A percentile compares a stretch with the other conserved stretches of the same genome.
These are phyloP conservation scores for Palythoa grandiflora DNA, from an alignment of 92 coral and sea anemone genomes.

Conservation along the genomic window DNA sequence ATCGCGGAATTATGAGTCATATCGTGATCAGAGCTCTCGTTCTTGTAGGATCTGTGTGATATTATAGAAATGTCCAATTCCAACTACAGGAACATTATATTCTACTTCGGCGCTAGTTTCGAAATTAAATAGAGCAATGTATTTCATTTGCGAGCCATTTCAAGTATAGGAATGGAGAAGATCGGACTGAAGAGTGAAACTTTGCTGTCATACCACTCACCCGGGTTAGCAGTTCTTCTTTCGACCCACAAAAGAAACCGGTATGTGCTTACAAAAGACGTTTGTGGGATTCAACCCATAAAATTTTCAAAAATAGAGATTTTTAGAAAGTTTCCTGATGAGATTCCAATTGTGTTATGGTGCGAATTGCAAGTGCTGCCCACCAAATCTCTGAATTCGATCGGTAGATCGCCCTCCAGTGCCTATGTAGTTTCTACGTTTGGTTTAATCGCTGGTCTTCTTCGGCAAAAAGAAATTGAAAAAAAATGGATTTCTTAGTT, in stretches of 20 bases:
- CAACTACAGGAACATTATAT: neutral
- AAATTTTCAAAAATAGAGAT: constrained; percentile 38
- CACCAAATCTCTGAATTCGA: constrained; percentile 42
- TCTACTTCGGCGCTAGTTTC: neutral
- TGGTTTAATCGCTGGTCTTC: constrained; percentile 51
- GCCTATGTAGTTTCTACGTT: constrained; percentile 41
- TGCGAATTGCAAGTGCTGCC: constrained; percentile 21
- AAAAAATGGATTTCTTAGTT: constrained; percentile 30
- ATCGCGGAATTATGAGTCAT: too few species aligned
- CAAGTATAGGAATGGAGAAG: constrained; percentile 49
- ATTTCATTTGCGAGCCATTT: constrained; percentile 39
- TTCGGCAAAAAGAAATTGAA: constrained; percentile 38
- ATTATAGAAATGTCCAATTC: neutral
- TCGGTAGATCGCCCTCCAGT: constrained; percentile 42
- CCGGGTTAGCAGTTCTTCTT: constrained; percentile 24
- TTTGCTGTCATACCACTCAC: constrained; percentile 41
- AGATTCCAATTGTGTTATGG: constrained; percentile 35
- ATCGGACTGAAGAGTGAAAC: constrained; percentile 33
- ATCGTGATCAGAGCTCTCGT: too few species aligned
- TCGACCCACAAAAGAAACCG: constrained; percentile 52
- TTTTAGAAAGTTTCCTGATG: constrained; percentile 48
- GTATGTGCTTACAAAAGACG: constrained; percentile 8
- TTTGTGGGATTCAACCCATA: constrained; percentile 20
- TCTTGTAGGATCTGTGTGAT: too few species aligned
- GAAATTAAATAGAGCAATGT: neutral